Conservation (phyloP, 2,113 vertebrate species). For the Emydura subglobosa region DNA sequence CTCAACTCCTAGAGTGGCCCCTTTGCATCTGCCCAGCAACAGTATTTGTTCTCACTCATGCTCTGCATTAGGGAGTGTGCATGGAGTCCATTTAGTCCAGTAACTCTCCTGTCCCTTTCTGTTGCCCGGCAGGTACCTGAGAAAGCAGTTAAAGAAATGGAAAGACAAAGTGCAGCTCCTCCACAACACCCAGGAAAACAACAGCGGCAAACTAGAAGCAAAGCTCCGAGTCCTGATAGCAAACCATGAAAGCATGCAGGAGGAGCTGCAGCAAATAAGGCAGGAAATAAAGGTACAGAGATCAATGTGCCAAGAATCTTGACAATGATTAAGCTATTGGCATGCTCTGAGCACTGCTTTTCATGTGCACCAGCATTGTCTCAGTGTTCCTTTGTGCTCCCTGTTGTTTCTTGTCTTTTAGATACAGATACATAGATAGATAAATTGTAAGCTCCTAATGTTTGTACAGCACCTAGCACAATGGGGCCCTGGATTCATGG, state of each 20-base stretch:
- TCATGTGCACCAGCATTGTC: not conserved
- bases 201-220: slow-evolving; percentile 80
- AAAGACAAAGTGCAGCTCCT: slow-evolving; percentile 81
- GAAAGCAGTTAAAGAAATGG: slow-evolving; percentile 79
- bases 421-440: not conserved
- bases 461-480: not conserved
- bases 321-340: not conserved
- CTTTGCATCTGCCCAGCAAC: not conserved
- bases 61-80: not conserved
- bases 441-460: not conserved
- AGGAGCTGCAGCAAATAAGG: slow-evolving; percentile 72
- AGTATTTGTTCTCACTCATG: not conserved
- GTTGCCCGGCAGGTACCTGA: slow-evolving; percentile 79
- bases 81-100: not conserved
- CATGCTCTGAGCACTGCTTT: not conserved
- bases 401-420: not conserved
- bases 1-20: not conserved
- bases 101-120: not conserved
- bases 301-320: not conserved
- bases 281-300: slow-evolving; percentile 72
- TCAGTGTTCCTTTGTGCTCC: not conserved
- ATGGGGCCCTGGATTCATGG: not conserved
- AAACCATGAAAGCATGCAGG: slow-evolving; percentile 79
- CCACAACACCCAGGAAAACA: slow-evolving; percentile 80
- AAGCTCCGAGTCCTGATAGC: slow-evolving; percentile 79